These are phyloP conservation scores for Loriculus beryllinus DNA, from an alignment of 2,797 vertebrate species.

Conservation along the genomic window DNA sequence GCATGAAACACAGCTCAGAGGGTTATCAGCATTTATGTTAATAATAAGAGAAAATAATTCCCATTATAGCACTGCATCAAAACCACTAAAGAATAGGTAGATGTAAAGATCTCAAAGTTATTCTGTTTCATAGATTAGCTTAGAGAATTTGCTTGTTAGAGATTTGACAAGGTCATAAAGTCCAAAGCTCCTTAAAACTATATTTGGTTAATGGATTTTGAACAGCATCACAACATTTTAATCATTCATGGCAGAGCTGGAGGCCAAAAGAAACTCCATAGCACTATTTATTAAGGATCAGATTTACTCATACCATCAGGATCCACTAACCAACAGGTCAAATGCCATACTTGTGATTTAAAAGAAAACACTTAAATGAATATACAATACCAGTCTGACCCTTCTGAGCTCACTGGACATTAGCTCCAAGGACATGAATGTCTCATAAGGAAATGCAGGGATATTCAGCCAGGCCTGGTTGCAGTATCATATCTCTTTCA, in stretches of 20 bases:
- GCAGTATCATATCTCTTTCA: neutral
- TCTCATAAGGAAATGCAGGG: neutral
- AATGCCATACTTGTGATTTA: neutral
- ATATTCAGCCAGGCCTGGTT: neutral
- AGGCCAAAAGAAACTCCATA: neutral
- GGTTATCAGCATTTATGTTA: neutral
- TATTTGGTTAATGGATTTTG: conserved; percentile 45
- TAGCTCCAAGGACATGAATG: neutral
- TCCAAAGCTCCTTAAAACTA: conserved; percentile 37
- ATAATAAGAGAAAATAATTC: neutral
- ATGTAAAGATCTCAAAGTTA: neutral
- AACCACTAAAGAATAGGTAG: neutral
- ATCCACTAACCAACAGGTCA: neutral
- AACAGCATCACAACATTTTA: neutral
- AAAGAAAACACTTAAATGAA: neutral
- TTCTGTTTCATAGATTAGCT: conserved; percentile 32
- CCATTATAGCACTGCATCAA: neutral
- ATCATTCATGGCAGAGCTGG: neutral
- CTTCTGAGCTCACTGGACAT: neutral
- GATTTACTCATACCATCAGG: neutral
- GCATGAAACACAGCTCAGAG: neutral
- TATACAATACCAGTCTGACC: neutral
- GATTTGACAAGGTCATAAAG: neutral
- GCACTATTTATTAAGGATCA: neutral
- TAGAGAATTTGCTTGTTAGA: conserved; percentile 17